Percentiles rank a stretch among this genome's conserved stretches.
Evolutionary conservation across 2,113 vertebrate species (phyloP).

Genomic region (Tricholaema leucomelas): DNA sequence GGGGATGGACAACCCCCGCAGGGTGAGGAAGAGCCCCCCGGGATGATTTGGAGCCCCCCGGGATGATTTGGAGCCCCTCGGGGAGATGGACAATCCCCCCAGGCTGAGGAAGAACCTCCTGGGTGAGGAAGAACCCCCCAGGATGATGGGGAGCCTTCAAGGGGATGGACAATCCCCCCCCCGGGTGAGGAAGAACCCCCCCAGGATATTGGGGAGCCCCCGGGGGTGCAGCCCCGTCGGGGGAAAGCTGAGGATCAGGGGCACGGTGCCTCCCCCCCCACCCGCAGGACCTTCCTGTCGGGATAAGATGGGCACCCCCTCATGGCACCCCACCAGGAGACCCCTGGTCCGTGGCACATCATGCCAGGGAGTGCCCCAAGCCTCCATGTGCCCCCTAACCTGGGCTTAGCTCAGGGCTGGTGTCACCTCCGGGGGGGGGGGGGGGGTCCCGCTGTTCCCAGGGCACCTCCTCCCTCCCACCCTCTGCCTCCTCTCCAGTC

Average conservation of each 20-base stretch:
- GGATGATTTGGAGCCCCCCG: background rate
- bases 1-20: no score
- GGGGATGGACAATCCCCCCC: no score
- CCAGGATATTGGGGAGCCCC: background rate
- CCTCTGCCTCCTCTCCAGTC: background rate
- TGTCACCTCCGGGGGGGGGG: background rate
- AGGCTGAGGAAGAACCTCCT: no score
- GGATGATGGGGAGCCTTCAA: no score
- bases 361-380: background rate
- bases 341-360: background rate
- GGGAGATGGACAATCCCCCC: no score
- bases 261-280: no score
- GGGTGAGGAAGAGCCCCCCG: background rate
- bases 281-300: background rate
- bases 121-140: no score
- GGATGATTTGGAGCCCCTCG: background rate
- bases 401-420: background rate
- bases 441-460: background rate
- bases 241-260: background rate
- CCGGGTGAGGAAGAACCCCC: background rate
- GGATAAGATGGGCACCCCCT: background rate
- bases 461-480: background rate
- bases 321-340: background rate
- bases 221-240: background rate
- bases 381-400: background rate